Percentiles rank a stretch among this genome's conserved stretches.
Conservation (phyloP, 1,140 invertebrate species). For the Drosophila pachea region DNA sequence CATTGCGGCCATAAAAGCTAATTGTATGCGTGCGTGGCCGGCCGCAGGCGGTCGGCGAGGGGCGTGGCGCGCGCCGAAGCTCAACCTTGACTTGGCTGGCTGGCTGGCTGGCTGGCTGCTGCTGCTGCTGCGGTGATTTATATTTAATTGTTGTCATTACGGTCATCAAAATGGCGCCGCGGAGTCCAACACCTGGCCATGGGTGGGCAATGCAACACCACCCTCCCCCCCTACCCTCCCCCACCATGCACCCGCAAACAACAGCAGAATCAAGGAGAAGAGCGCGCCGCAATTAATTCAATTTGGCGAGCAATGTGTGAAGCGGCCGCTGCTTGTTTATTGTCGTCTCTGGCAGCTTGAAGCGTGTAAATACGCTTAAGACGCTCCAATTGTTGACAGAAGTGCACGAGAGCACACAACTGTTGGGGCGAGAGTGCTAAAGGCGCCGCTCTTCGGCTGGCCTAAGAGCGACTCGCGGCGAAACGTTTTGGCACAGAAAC, state of each 20-base stretch:
- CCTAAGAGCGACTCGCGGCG: slow-evolving; percentile 22
- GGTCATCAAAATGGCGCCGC: slow-evolving; percentile 66
- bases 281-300: slow-evolving; percentile 46
- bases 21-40: slow-evolving; percentile 66
- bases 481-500: slow-evolving; percentile 29
- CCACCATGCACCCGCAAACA: neutral
- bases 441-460: slow-evolving; percentile 47
- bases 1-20: slow-evolving; percentile 71
- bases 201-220: slow-evolving; percentile 22
- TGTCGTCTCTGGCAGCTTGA: slow-evolving; percentile 37
- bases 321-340: slow-evolving; percentile 30
- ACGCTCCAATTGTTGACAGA: slow-evolving; percentile 32
- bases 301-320: slow-evolving; percentile 40
- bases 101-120: slow-evolving; percentile 35
- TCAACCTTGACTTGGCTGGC: neutral
- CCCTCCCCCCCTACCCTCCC: too few relatives aligned
- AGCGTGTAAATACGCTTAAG: slow-evolving; percentile 41
- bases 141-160: slow-evolving; percentile 78
- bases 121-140: slow-evolving; percentile 65
- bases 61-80: neutral
- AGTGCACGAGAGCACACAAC: neutral
- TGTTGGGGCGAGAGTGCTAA: neutral
- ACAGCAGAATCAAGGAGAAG: neutral
- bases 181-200: slow-evolving; percentile 32
- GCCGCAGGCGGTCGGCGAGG: neutral